Conservation (phyloP, 2,113 vertebrate species). For the Melanerpes aurifrons region DNA sequence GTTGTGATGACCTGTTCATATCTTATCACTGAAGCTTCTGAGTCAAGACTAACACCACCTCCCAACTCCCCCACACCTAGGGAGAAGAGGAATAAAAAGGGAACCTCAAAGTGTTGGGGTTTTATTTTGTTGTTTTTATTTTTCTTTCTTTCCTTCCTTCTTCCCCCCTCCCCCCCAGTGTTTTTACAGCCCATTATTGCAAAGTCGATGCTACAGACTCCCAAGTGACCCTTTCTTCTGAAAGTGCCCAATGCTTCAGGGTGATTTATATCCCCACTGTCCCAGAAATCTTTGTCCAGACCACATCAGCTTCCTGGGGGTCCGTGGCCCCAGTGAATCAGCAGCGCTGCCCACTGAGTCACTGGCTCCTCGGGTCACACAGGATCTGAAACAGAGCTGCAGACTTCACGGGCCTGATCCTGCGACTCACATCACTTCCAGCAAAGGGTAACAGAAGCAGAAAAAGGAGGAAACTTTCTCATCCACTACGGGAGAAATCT, state of each 20-base stretch:
- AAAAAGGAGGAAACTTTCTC: neutral
- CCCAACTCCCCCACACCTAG: neutral
- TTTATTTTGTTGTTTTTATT: too few species aligned
- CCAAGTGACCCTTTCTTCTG: neutral
- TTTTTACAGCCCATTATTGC: neutral
- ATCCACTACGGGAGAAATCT: neutral
- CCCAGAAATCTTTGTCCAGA: neutral
- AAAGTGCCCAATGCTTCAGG: neutral
- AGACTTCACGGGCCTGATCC: neutral
- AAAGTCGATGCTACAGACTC: neutral
- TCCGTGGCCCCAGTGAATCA: neutral
- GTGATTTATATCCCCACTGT: neutral
- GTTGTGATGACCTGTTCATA: neutral
- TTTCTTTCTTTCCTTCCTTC: too few species aligned
- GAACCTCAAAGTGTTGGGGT: neutral
- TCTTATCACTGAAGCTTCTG: neutral
- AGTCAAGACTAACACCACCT: neutral
- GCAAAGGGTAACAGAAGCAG: neutral
- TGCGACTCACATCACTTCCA: neutral
- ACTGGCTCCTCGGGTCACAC: neutral
- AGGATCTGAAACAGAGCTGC: fast-evolving
- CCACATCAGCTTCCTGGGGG: neutral
- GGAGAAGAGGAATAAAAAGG: neutral
- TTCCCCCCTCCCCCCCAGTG: too few species aligned
- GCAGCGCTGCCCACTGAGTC: slow-evolving; percentile 7